Conservation (phyloP, 92 coral and sea anemone species). For the Diadumene lineata region DNA sequence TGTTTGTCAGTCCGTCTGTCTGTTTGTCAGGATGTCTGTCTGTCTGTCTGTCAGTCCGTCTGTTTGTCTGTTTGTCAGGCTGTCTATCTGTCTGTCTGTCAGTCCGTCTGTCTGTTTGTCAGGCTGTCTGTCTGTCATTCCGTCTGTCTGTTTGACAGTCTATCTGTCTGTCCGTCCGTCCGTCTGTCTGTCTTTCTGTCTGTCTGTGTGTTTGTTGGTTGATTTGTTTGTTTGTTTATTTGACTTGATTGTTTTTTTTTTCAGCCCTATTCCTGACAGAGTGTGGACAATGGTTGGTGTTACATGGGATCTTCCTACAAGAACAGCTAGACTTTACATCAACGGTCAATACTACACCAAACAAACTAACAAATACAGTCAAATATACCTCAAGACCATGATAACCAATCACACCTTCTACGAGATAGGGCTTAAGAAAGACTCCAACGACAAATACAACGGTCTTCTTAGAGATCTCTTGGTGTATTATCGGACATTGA, state of each 20-base stretch:
- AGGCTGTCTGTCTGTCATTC: no score
- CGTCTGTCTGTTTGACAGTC: no score
- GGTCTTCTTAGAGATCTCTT: constrained; percentile 50
- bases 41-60: no score
- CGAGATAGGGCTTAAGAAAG: constrained; percentile 59
- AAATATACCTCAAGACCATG: neutral
- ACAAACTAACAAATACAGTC: neutral
- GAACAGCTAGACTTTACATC: constrained; percentile 21
- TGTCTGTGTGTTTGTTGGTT: no score
- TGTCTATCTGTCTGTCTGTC: no score
- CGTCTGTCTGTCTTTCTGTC: no score
- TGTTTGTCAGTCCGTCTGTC: no score
- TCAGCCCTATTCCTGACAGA: neutral
- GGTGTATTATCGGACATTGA: constrained; percentile 33
- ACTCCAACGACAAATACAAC: constrained; percentile 31
- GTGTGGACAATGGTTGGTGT: constrained; percentile 44
- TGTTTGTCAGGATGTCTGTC: no score
- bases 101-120: no score
- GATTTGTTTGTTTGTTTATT: neutral
- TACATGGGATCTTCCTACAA: constrained; percentile 41
- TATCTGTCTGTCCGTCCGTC: no score
- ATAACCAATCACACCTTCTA: constrained; percentile 1
- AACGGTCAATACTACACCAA: neutral
- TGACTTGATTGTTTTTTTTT: no score
- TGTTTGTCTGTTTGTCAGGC: no score